These are phyloP conservation scores for Prolemur simus DNA, from an alignment of 2,113 vertebrate genomes.

Conservation along the genomic window DNA sequence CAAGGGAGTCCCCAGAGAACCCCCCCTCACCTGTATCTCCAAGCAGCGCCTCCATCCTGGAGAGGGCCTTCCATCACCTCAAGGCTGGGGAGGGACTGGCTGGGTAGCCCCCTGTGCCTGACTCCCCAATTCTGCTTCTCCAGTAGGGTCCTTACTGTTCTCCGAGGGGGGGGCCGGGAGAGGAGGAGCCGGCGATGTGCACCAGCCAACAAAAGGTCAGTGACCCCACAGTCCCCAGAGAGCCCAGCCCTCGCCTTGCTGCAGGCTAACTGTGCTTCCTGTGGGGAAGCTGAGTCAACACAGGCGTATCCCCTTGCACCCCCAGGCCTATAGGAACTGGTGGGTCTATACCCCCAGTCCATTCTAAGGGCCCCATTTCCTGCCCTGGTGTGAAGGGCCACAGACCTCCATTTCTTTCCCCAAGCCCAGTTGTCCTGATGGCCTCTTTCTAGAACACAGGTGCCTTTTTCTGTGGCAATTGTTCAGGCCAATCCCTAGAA, in stretches of 20 bases:
- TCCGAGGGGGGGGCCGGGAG: slow-evolving; percentile 84
- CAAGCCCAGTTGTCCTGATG: neutral
- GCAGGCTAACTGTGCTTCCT: neutral
- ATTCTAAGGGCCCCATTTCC: neutral
- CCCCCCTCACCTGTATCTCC: neutral
- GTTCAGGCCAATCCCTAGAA: neutral
- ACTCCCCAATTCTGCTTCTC: slow-evolving; percentile 82
- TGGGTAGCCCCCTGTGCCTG: slow-evolving; percentile 55
- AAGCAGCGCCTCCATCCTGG: neutral
- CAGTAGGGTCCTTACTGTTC: slow-evolving; percentile 84
- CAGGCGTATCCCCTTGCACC: neutral
- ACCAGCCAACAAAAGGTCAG: slow-evolving; percentile 82
- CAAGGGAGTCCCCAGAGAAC: neutral
- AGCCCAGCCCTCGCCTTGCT: neutral
- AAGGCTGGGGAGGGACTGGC: slow-evolving; percentile 65
- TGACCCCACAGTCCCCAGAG: slow-evolving; percentile 41
- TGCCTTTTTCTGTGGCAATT: neutral
- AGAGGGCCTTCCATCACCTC: slow-evolving; percentile 32
- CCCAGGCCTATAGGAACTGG: neutral
- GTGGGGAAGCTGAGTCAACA: neutral
- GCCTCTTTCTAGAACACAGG: neutral
- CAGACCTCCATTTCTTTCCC: neutral
- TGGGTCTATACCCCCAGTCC: neutral
- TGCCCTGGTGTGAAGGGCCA: neutral
- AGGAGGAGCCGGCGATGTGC: slow-evolving; percentile 82